Evolutionary conservation across 2,797 vertebrate genomes (phyloP), one percentile per base, ranked within the genome.

Genomic region (Lerista edwardsae): DNA sequence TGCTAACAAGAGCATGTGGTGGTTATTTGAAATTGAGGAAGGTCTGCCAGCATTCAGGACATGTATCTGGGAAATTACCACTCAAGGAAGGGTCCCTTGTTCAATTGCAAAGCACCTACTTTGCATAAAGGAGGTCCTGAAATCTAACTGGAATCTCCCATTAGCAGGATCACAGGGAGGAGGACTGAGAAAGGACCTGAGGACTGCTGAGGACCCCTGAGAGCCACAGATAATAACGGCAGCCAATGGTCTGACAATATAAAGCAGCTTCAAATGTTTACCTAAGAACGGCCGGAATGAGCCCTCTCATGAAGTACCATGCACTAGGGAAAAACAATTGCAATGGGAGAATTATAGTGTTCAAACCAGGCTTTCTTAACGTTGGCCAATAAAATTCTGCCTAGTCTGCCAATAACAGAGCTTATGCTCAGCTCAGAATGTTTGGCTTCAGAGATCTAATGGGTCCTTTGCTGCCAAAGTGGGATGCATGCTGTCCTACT

Each of bases 381-480:
- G 51, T 14, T 3, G 3, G 62, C 61, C 44, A 67, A 19, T 73
- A 65, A 80, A 65, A 80, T 77, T 41, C 71, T 57, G 8, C 41
- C 41, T 19, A 36, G n/a, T 27, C 71, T 82, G 69, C 47, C 84
- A 85, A 65, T 34, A 80, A 31, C 23, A 74, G 62, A 41, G 41
- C 69, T 74, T 84, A 72, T 51, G 44, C 19, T 65, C 34, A 74
- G 69, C 74, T 65, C 5, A 25, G 55, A 71, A 17, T 41, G 17
- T 73, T 85, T 80, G 69, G 69, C 47, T 59, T 57, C 64, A 27
- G 68, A 39, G 44, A 57, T 59, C 62, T 61, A 80, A 86, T 36
- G 15, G 73, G 8, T 21, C 39, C 19, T 71, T 79, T 47, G 41
- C 79, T 76, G 79, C 73, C 65, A 82, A 71, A 86, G 31, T 25